Conservation (phyloP, 2,888 invertebrate species). For the Stratiomys singularior region DNA sequence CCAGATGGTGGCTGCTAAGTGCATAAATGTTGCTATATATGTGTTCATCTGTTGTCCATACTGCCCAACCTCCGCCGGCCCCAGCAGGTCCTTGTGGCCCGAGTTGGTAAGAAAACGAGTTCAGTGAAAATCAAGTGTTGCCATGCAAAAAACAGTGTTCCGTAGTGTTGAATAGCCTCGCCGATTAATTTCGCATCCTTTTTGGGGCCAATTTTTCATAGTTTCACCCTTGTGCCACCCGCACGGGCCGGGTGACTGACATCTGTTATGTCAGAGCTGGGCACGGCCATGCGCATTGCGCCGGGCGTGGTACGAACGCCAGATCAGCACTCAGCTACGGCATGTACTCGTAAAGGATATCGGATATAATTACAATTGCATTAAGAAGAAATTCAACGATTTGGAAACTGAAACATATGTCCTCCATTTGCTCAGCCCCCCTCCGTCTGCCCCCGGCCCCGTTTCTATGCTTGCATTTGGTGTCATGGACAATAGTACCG, state of each 20-base stretch:
- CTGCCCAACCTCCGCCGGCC: too few relatives aligned
- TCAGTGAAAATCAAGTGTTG: not conserved
- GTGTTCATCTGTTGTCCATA: too few relatives aligned
- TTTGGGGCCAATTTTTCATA: not conserved
- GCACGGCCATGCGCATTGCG: slow-evolving; percentile 45
- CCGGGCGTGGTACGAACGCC: slow-evolving; percentile 49
- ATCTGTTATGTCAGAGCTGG: slow-evolving; percentile 19
- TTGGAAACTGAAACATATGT: slow-evolving; percentile 40
- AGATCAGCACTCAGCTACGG: not conserved
- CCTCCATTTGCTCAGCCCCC: slow-evolving; percentile 29
- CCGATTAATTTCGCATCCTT: not conserved
- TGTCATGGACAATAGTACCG: too few relatives aligned
- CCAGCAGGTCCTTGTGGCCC: too few relatives aligned
- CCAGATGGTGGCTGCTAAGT: not conserved
- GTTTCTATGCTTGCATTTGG: too few relatives aligned
- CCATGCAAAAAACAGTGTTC: not conserved
- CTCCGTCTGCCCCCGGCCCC: not conserved
- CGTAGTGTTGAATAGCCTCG: not conserved
- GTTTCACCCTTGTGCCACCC: not conserved
- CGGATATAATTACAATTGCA: not conserved
- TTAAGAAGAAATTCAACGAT: not conserved
- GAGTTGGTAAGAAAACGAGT: not conserved
- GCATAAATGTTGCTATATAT: not conserved
- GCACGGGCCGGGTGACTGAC: slow-evolving; percentile 4
- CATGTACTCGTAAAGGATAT: slow-evolving; percentile 3